Evolutionary conservation across 1,140 invertebrate genomes (phyloP).

Genomic region (Xylocopa sonorina): DNA sequence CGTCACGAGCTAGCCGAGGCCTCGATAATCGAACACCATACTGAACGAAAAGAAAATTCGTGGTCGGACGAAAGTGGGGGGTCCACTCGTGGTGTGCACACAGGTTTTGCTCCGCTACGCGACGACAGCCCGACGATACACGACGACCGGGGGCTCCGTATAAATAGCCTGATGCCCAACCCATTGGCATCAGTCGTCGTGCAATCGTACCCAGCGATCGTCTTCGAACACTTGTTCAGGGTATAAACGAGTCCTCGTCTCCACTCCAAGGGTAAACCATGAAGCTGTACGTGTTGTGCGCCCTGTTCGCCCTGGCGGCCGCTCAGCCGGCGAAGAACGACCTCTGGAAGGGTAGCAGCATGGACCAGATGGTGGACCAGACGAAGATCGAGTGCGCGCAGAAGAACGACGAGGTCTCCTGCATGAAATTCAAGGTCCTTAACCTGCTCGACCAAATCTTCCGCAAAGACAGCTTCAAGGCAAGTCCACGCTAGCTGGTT

Average conservation of each 20-base stretch:
- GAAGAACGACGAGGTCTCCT: conserved; percentile 89
- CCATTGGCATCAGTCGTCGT: conserved; percentile 77
- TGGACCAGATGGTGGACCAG: conserved; percentile 88
- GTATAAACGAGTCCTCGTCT: conserved; percentile 16
- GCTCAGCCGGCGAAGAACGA: conserved; percentile 85
- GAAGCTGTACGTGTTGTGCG: conserved; percentile 72
- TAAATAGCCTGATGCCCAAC: conserved; percentile 78
- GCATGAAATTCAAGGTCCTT: conserved; percentile 91
- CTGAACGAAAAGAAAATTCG: conserved; percentile 82
- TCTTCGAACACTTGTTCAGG: conserved; percentile 22
- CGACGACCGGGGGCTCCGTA: conserved; percentile 73
- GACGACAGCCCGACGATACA: conserved; percentile 51
- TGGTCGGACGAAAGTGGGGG: conserved; percentile 57
- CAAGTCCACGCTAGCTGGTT: conserved; percentile 75
- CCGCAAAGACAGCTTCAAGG: conserved; percentile 90
- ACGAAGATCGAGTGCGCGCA: conserved; percentile 87
- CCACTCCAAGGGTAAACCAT: conserved; percentile 45
- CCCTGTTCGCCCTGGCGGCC: conserved; percentile 77
- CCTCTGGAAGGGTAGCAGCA: conserved; percentile 86
- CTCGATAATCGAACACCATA: conserved; percentile 82
- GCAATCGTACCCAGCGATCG: conserved; percentile 62
- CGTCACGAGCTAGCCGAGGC: conserved; percentile 73
- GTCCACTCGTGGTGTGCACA: conserved; percentile 16
- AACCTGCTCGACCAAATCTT: conserved; percentile 89
- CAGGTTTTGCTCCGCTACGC: conserved; percentile 47